Evolutionary conservation across 2,797 vertebrate species (phyloP).

Genomic region (Rousettus madagascariensis): DNA sequence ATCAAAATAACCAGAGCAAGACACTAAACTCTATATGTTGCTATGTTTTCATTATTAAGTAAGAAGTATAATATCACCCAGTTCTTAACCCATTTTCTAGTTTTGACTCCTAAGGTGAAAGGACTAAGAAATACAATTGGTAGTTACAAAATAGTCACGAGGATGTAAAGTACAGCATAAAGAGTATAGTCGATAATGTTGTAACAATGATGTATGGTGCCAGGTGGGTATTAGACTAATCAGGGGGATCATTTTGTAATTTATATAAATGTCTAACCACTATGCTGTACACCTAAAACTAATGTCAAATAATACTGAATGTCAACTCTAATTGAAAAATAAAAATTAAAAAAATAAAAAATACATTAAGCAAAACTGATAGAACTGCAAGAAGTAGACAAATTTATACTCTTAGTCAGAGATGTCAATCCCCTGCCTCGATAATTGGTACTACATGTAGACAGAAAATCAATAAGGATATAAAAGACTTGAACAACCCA

Average conservation of each 20-base stretch:
- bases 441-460: neutral
- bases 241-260: too few relatives aligned
- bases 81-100: conserved; percentile 4
- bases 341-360: neutral
- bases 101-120: neutral
- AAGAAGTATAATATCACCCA: neutral
- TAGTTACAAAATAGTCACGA: too few relatives aligned
- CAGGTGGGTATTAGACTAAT: too few relatives aligned
- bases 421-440: neutral
- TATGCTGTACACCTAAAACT: too few relatives aligned
- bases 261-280: too few relatives aligned
- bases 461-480: neutral
- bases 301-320: too few relatives aligned
- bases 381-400: neutral
- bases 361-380: neutral
- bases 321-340: too few relatives aligned
- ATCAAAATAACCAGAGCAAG: neutral
- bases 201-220: too few relatives aligned
- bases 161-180: too few relatives aligned
- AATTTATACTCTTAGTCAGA: neutral
- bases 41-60: conserved; percentile 1
- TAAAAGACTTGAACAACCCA: neutral
- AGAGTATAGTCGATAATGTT: too few relatives aligned
- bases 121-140: too few relatives aligned
- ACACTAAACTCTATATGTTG: neutral